Evolutionary conservation across 2,888 invertebrate genomes (phyloP).

Genomic region (Caenorhabditis sp.): DNA sequence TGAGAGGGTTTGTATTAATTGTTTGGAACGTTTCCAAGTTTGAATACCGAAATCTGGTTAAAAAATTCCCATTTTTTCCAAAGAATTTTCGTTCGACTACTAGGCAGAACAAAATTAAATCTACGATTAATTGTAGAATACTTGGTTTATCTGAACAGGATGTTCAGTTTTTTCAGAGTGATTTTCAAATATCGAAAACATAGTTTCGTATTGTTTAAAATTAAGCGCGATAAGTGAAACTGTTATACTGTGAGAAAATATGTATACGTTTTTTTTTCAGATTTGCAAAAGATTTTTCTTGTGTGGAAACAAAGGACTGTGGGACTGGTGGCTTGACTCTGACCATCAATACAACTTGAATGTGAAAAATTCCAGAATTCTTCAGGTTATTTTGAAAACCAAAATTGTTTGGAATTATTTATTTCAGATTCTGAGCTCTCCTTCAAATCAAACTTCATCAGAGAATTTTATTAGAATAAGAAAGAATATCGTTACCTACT

Average conservation of each 20-base stretch:
- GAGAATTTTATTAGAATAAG: not conserved
- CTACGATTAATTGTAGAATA: too few species aligned
- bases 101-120: too few species aligned
- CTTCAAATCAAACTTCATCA: not conserved
- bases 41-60: too few species aligned
- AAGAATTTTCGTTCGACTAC: too few species aligned
- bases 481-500: not conserved
- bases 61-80: too few species aligned
- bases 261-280: not conserved
- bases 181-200: too few species aligned
- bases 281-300: conserved; percentile 15
- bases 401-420: not conserved
- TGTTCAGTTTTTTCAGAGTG: too few species aligned
- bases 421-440: conserved; percentile 1
- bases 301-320: conserved; percentile 12
- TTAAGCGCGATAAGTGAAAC: too few species aligned
- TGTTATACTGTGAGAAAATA: too few species aligned
- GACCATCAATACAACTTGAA: not conserved
- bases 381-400: not conserved
- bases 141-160: too few species aligned
- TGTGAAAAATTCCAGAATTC: not conserved
- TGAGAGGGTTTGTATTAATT: not conserved
- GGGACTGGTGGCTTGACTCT: conserved; percentile 15
- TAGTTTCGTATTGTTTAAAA: too few species aligned
- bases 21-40: not conserved